These are phyloP conservation scores for Poeciliopsis gracilis DNA, from an alignment of 2,797 vertebrate genomes.

Conservation along the genomic window DNA sequence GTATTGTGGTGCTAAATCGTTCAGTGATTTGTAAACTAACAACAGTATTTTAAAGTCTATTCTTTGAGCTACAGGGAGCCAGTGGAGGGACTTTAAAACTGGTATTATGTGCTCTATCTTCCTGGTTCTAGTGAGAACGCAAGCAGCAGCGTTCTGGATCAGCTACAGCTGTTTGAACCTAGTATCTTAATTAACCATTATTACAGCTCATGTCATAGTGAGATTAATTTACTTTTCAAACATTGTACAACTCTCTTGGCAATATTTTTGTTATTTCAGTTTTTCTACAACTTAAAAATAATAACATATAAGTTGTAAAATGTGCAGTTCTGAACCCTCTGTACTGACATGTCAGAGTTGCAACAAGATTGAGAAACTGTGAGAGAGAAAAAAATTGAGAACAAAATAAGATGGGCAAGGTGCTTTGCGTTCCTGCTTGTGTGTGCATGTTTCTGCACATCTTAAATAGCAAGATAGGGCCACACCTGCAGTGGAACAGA, in stretches of 20 bases:
- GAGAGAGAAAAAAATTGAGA: not conserved
- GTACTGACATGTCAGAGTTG: conserved; percentile 46
- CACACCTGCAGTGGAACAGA: conserved; percentile 23
- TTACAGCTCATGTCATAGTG: not conserved
- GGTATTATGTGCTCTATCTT: too few species aligned
- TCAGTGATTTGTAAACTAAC: too few species aligned
- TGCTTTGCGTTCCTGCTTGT: conserved; percentile 8
- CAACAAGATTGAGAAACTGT: conserved; percentile 18
- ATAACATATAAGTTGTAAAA: not conserved
- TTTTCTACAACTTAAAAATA: conserved; percentile 2
- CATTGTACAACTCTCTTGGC: conserved; percentile 10
- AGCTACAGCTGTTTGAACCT: too few species aligned
- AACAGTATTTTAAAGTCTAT: too few species aligned
- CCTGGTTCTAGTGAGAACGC: too few species aligned
- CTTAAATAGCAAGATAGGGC: conserved; percentile 44
- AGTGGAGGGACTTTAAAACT: too few species aligned
- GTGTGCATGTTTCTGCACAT: conserved; percentile 29
- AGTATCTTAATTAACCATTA: not conserved
- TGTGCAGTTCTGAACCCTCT: conserved; percentile 15
- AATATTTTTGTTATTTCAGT: not conserved
- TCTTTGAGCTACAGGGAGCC: too few species aligned
- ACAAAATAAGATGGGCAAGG: conserved; percentile 44
- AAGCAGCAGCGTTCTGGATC: too few species aligned
- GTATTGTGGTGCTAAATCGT: too few species aligned
- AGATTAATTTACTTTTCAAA: conserved; percentile 9